Percentiles rank a stretch among this genome's conserved stretches.
These are phyloP conservation scores for Caenorhabditis remanei DNA, from an alignment of 1,140 invertebrate species.

Conservation along the genomic window DNA sequence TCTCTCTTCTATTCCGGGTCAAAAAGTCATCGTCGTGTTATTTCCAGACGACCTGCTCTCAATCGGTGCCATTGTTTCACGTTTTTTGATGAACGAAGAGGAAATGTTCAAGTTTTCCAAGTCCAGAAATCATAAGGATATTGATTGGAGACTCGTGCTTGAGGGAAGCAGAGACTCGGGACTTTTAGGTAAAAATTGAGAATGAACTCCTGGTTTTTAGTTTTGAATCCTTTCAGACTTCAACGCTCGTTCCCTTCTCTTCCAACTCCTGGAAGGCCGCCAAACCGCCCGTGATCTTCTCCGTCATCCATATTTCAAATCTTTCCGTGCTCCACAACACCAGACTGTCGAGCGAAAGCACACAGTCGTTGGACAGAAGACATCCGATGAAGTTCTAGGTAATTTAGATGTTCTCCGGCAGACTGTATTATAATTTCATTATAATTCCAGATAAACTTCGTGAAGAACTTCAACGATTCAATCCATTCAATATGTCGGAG, in stretches of 20 bases:
- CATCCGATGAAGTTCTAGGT: conserved; percentile 45
- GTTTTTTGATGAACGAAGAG: conserved; percentile 51
- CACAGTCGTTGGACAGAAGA: conserved; percentile 32
- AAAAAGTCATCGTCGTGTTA: background rate
- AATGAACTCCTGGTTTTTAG: background rate
- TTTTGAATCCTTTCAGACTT: background rate
- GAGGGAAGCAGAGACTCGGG: conserved; percentile 39
- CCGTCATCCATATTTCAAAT: conserved; percentile 44
- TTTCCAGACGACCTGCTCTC: conserved; percentile 50
- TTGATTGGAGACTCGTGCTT: conserved; percentile 35
- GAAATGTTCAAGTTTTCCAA: conserved; percentile 49
- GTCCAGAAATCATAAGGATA: conserved; percentile 43
- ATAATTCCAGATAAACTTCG: conserved; percentile 26
- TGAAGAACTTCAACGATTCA: conserved; percentile 37
- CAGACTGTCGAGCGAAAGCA: conserved; percentile 53
- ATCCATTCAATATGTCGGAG: conserved; percentile 47
- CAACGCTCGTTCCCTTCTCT: conserved; percentile 23
- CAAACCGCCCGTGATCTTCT: conserved; percentile 33
- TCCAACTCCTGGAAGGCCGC: conserved; percentile 40
- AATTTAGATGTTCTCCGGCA: background rate
- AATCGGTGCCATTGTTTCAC: conserved; percentile 46
- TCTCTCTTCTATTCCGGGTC: background rate
- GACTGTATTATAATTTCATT: background rate
- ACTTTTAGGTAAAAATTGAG: conserved; percentile 23
- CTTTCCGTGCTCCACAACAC: conserved; percentile 43